phyloP scores from a whole-genome alignment of 1,140 invertebrate species.

The Atta texana region DNA sequence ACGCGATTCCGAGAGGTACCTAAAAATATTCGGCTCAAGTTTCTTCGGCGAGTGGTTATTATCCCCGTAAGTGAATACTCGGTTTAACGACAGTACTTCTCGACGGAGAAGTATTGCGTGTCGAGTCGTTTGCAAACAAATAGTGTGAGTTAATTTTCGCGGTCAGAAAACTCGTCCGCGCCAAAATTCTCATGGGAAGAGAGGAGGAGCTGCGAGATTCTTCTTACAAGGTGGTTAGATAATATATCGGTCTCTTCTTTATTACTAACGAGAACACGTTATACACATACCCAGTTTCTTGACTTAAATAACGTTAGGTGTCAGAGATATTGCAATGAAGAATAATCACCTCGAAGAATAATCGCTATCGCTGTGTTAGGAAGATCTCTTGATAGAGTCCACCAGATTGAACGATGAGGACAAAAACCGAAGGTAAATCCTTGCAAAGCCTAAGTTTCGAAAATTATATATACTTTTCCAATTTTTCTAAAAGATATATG shows the following conservation, averaged over 20 bases:
- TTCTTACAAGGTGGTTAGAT: slow-evolving; percentile 9
- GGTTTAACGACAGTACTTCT: slow-evolving; percentile 29
- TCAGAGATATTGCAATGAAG: slow-evolving; percentile 61
- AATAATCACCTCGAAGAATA: slow-evolving; percentile 56
- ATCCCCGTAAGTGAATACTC: slow-evolving; percentile 38
- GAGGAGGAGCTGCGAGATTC: not conserved
- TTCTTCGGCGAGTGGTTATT: slow-evolving; percentile 46
- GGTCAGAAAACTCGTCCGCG: not conserved
- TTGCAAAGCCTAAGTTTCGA: slow-evolving; percentile 33
- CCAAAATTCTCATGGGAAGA: slow-evolving; percentile 5
- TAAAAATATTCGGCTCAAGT: slow-evolving; percentile 26
- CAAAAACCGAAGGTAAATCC: slow-evolving; percentile 65
- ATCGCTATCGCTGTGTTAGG: slow-evolving; percentile 61
- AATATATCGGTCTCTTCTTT: slow-evolving; percentile 41
- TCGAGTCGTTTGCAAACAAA: slow-evolving; percentile 58
- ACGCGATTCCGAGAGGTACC: not conserved
- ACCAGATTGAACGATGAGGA: slow-evolving; percentile 32
- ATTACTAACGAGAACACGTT: slow-evolving; percentile 57
- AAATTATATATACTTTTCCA: slow-evolving; percentile 4
- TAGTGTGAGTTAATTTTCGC: slow-evolving; percentile 48
- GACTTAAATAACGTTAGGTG: slow-evolving; percentile 63
- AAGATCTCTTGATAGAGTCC: slow-evolving; percentile 50
- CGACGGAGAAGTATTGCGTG: not conserved
- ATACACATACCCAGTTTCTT: not conserved
- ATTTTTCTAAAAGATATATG: not conserved